These are phyloP conservation scores for Ctenochaetus hawaiiensis DNA, from an alignment of 2,797 vertebrate genomes.

Conservation along the genomic window DNA sequence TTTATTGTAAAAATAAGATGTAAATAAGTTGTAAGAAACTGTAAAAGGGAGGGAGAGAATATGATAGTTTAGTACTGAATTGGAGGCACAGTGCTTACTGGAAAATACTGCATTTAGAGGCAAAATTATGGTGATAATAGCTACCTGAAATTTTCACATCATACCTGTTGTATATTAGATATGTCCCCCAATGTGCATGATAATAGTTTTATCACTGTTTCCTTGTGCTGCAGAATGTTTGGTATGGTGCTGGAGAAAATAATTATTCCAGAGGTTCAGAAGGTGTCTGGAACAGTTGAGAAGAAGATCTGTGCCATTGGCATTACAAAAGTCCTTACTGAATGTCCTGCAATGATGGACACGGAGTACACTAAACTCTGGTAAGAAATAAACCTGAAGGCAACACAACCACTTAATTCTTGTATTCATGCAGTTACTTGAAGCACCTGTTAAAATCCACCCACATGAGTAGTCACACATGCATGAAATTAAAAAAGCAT, in stretches of 20 bases:
- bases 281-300: slow-evolving; percentile 95
- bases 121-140: neutral
- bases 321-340: slow-evolving; percentile 95
- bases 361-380: slow-evolving; percentile 98
- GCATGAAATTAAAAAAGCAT: no score
- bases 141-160: neutral
- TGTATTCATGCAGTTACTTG: neutral
- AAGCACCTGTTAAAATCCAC: no score
- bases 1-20: neutral
- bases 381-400: slow-evolving; percentile 77
- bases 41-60: neutral
- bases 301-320: slow-evolving; percentile 99
- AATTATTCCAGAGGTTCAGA: slow-evolving; percentile 98
- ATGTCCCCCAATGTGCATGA: neutral
- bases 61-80: neutral
- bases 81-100: neutral
- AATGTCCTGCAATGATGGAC: slow-evolving; percentile 99
- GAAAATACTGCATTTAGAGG: neutral
- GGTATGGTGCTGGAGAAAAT: slow-evolving; percentile 99
- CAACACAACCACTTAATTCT: neutral
- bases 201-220: neutral
- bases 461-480: no score
- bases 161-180: neutral
- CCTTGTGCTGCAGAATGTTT: slow-evolving; percentile 91
- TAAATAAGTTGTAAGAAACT: neutral